These are phyloP conservation scores for Mustela nigripes DNA, from an alignment of 2,113 vertebrate genomes.

Conservation along the genomic window DNA sequence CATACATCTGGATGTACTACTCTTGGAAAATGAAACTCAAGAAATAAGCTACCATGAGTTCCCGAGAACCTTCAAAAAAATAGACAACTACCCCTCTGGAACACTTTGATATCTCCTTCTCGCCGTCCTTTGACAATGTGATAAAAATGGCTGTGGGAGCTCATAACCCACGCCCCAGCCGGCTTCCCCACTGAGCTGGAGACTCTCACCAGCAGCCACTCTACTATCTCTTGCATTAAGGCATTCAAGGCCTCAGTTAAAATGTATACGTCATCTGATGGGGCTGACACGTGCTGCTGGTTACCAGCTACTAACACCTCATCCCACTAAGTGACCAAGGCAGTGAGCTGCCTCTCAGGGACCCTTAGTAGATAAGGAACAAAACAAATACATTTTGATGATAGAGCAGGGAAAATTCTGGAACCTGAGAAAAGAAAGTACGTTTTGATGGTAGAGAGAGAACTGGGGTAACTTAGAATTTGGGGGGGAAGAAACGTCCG, in stretches of 20 bases:
- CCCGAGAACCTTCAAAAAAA: background rate
- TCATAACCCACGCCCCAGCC: background rate
- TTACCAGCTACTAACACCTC: background rate
- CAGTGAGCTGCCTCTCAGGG: background rate
- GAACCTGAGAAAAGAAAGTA: background rate
- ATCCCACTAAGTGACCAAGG: background rate
- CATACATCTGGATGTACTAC: background rate
- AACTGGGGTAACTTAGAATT: too few relatives aligned
- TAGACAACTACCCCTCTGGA: background rate
- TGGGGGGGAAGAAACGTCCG: accelerated
- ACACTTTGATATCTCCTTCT: background rate
- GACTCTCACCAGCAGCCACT: background rate
- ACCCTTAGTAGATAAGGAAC: background rate
- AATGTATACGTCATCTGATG: background rate
- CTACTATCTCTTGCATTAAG: background rate
- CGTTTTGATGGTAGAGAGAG: background rate
- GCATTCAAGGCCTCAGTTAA: background rate
- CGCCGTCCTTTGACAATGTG: too few relatives aligned
- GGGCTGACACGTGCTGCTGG: background rate
- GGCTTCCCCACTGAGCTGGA: background rate
- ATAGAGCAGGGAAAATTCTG: background rate
- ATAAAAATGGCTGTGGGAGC: background rate
- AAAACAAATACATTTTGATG: background rate
- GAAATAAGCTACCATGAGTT: background rate
- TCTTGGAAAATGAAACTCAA: constrained; percentile 1